phyloP scores from a whole-genome alignment of 2,888 invertebrate species.

The Cylindroiulus punctatus region DNA sequence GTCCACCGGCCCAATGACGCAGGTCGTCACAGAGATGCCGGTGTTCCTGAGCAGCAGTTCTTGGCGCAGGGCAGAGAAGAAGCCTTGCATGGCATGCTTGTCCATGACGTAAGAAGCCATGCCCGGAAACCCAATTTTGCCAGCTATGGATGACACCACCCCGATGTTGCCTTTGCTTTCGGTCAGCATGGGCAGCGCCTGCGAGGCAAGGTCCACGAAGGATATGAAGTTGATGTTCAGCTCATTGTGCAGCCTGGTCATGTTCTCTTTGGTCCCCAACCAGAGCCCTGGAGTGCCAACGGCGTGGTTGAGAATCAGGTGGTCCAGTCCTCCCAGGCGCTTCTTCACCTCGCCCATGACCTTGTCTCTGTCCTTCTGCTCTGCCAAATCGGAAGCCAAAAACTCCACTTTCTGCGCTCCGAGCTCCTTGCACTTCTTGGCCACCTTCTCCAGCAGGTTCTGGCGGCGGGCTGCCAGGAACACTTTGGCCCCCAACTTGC shows the following conservation, averaged over 20 bases:
- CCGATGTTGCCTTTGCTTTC: neutral
- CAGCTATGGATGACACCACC: neutral
- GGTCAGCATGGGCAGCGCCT: neutral
- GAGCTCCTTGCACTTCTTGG: neutral
- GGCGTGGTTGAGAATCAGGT: neutral
- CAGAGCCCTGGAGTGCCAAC: neutral
- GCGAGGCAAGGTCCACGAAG: slow-evolving; percentile 8
- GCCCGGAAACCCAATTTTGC: neutral
- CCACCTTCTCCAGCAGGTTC: neutral
- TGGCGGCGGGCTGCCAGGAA: neutral
- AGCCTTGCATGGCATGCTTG: neutral
- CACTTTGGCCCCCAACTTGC: neutral
- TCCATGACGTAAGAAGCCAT: neutral
- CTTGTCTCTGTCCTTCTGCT: neutral
- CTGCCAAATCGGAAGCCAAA: neutral
- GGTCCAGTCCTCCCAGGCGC: neutral
- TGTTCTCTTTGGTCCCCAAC: neutral
- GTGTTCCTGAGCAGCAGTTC: neutral
- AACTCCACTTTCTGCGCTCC: neutral
- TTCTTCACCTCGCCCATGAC: neutral
- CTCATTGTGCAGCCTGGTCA: neutral
- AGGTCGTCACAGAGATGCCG: slow-evolving; percentile 13
- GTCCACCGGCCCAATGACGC: neutral
- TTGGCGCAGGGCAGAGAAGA: neutral
- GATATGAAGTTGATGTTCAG: neutral